Base-by-base conservation (phyloP, 1,140 invertebrate species). In the Hylaeus anthracinus region DNA sequence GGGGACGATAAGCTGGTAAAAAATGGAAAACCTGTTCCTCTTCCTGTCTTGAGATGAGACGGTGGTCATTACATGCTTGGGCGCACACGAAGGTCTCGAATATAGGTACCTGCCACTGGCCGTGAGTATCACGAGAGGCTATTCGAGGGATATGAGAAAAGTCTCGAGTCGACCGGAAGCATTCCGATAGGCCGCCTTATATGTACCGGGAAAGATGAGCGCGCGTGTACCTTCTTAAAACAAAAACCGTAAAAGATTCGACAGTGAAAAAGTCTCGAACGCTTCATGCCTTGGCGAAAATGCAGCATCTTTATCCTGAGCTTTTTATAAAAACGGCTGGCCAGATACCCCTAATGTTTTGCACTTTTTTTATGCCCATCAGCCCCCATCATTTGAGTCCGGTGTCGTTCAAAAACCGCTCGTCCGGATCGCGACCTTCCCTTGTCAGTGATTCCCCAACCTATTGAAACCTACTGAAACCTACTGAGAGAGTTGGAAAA, bases 1-100 rank as follows among this genome's bases (percentile, higher is more conserved):
- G 72, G 78, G 81, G 77, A 84, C 83, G 89, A 90, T 90, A 90
- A 90, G 74, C 80, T 77, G 61, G 76, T 84, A 84, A 81, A 88
- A 90, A 90, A 90, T 86, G 83, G 84, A 88, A 88, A 90, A 90
- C 88, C 88, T 89, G 88, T 90, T 90, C 88, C 86, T 88, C 88
- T 89, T 90, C 88, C 88, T 89, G 88, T 86, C 70, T 75, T 67
- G 63, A 75, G 86, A 87, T 78, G 84, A 86, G 73, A 85, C 74
- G 83, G 64, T 71, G 83, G 84, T 86, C 84, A 75, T 86, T 86
- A 86, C 84, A 86, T 85, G 84, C 71, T 85, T 74, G 79, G 82
- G 81, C 72, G 84, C 79, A 77, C 84, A 85, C 84, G 72, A 74
- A 71, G 79, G 73, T 81, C 72, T 82, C 45, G 60, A 85, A 66